These are phyloP conservation scores for Bos taurus DNA, from an alignment of 2,113 vertebrate genomes.

Conservation along the genomic window ARS-UCD2.0 NC_037336.1:85486001-85486500, in stretches of 20 bases:
- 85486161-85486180: neutral
- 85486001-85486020: neutral
- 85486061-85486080: neutral
- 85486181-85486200: neutral
- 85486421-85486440: accelerated
- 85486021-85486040: neutral
- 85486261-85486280: neutral
- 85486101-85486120: neutral
- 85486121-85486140: neutral
- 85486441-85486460: neutral
- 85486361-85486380: neutral
- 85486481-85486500: neutral
- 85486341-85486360: neutral
- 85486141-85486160: neutral
- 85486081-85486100: neutral
- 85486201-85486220: neutral
- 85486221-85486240: neutral
- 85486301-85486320: neutral
- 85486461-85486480: neutral
- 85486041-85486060: neutral
- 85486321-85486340: neutral
- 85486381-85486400: neutral
- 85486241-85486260: neutral
- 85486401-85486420: neutral
- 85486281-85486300: neutral